Evolutionary conservation across 53 echinoderm and acorn worm genomes (phyloP).

Genomic region (Paracentrotus lividus): DNA sequence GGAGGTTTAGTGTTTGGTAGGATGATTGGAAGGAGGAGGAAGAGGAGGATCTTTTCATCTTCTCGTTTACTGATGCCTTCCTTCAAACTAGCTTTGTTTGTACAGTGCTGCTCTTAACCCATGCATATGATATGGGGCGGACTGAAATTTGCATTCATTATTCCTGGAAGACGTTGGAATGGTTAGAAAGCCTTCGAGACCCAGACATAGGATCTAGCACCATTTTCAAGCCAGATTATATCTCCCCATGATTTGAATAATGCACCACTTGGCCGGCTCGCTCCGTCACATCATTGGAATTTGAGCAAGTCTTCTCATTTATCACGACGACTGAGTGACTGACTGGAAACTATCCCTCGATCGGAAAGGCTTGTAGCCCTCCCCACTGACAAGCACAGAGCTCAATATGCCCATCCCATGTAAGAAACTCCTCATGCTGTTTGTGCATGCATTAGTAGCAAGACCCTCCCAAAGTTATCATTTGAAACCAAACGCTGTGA

Average conservation of each 20-base stretch:
- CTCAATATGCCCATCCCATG: constrained; percentile 51
- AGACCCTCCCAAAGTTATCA: constrained; percentile 61
- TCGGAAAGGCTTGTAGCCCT: constrained; percentile 37
- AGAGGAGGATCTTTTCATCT: background rate
- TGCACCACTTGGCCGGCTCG: constrained; percentile 43
- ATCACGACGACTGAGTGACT: constrained; percentile 11
- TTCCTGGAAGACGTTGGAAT: constrained; percentile 21
- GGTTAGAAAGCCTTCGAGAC: constrained; percentile 37
- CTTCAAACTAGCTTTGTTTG: constrained; percentile 38
- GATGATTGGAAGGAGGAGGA: background rate
- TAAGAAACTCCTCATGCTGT: constrained; percentile 42
- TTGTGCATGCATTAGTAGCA: constrained; percentile 66
- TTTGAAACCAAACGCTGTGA: constrained; percentile 55
- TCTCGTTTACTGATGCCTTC: constrained; percentile 8
- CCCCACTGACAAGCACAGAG: constrained; percentile 24
- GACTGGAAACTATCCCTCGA: constrained; percentile 7
- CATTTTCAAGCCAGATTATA: constrained; percentile 53
- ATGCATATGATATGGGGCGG: constrained; percentile 7
- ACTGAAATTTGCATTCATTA: constrained; percentile 50
- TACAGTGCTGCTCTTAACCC: background rate
- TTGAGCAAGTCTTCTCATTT: constrained; percentile 41
- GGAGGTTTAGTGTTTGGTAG: background rate
- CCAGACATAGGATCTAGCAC: constrained; percentile 28
- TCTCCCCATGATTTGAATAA: constrained; percentile 57
- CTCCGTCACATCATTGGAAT: constrained; percentile 53